Percentiles rank a stretch among this genome's conserved stretches.
These are phyloP conservation scores for Pao palembangensis DNA, from an alignment of 2,113 vertebrate genomes.

Conservation along the genomic window DNA sequence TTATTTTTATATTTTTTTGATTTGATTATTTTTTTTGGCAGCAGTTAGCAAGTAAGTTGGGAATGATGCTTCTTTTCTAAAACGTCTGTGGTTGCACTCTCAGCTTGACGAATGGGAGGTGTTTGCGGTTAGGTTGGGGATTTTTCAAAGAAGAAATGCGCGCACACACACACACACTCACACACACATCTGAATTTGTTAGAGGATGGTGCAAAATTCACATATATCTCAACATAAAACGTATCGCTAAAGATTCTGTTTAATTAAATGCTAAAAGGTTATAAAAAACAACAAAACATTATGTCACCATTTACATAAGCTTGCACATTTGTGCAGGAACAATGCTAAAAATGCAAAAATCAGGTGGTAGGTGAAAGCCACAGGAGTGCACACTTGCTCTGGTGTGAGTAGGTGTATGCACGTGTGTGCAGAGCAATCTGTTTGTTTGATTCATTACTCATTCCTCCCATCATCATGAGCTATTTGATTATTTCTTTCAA, in stretches of 20 bases:
- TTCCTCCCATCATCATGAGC: conserved; percentile 46
- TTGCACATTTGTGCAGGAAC: neutral
- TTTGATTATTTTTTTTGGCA: neutral
- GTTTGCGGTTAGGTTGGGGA: neutral
- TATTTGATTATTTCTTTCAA: conserved; percentile 62
- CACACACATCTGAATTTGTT: too few relatives aligned
- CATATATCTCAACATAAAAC: too few relatives aligned
- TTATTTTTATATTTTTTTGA: too few relatives aligned
- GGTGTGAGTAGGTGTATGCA: conserved; percentile 1
- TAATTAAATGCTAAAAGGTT: too few relatives aligned
- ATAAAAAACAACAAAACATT: neutral
- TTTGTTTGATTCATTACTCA: conserved; percentile 60
- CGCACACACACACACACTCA: too few relatives aligned
- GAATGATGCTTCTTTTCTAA: conserved; percentile 3
- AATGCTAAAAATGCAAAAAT: neutral
- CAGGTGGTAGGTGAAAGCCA: neutral
- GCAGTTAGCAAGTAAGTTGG: neutral
- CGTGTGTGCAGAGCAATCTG: conserved; percentile 17
- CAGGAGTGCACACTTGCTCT: neutral
- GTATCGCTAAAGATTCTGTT: too few relatives aligned
- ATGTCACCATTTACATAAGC: neutral
- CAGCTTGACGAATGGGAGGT: neutral
- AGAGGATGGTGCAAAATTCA: too few relatives aligned
- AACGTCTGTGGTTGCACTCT: neutral
- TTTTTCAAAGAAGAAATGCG: neutral